These are phyloP conservation scores for Metallyticus violacea DNA, from an alignment of 2,888 invertebrate species.

Conservation along the genomic window DNA sequence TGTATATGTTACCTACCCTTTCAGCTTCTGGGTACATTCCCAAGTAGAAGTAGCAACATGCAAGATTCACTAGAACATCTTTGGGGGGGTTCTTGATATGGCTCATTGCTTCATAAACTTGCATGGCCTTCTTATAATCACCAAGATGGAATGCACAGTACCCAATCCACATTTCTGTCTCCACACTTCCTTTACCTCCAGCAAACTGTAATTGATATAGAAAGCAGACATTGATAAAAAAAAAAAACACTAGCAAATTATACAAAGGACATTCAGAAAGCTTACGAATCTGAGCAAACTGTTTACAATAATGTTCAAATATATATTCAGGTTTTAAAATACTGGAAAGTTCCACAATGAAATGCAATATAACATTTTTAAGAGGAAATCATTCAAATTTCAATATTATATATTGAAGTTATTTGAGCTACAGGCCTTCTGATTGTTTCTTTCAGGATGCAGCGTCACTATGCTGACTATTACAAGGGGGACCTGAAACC, in stretches of 20 bases:
- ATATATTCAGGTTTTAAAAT: not conserved
- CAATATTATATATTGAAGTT: too few species aligned
- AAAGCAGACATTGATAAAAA: not conserved
- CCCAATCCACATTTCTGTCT: constrained; percentile 71
- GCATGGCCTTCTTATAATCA: constrained; percentile 80
- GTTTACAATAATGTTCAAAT: not conserved
- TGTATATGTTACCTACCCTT: constrained; percentile 49
- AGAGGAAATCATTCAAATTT: too few species aligned
- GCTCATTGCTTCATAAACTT: constrained; percentile 61
- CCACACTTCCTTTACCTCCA: constrained; percentile 36
- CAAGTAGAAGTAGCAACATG: constrained; percentile 92
- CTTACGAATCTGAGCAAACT: not conserved
- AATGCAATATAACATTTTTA: too few species aligned
- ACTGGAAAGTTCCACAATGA: too few species aligned
- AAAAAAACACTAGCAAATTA: too few species aligned
- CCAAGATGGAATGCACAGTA: constrained; percentile 96
- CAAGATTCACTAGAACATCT: constrained; percentile 74
- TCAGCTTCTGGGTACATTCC: constrained; percentile 78
- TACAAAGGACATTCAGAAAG: not conserved
- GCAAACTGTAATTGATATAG: constrained; percentile 26
- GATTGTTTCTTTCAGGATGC: too few species aligned
- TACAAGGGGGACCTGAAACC: too few species aligned
- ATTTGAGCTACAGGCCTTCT: too few species aligned
- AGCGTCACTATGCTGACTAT: too few species aligned
- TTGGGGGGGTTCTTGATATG: constrained; percentile 51